Base-by-base conservation (phyloP, 1,140 invertebrate species). In the Lethocerus indicus region DNA sequence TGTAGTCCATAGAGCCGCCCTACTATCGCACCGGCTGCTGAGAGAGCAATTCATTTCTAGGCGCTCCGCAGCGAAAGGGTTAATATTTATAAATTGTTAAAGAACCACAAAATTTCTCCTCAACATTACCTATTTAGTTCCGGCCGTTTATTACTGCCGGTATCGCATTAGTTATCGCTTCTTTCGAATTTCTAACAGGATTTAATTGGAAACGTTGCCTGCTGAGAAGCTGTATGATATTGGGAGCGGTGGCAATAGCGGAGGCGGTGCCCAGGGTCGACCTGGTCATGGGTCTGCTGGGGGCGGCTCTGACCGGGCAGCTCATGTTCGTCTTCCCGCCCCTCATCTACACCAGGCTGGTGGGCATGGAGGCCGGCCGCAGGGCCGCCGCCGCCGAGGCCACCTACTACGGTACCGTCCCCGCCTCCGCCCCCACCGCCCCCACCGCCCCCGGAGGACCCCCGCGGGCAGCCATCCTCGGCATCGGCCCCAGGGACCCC, bases 241-340 rank as follows among this genome's bases (percentile, higher is more conserved):
- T 74, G 0, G 51, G 81, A 1, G 78, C 80, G 0, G 74, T 92
- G 4, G 74, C 87, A 18, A 66, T 91, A 4, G 87, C 78, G 0
- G 82, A 88, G 66, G 74, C 79, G 3, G 74, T 94, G 1, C 88
- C 90, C 0, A 71, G 79, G 54, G 93, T 93, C 60, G 87, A 90
- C 53, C 69, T 87, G n/a, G 78, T 94, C 2, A 83, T 94, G 76
- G 76, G 87, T 24, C 66, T 94, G 3, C 77, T 93, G 3, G 82
- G 82, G 4, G 88, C 88, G 14, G 81, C 82, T 0, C 73, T 91
- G 0, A 88, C 83, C 0, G 83, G 85, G 0, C 85, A 85, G 0
- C 61, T 92, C 5, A 78, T 89, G 51, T 89, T 90, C 52, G 71
- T 94, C 16, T 71, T 91, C 21, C 89, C 90, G 0, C 81, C 85